Conservation (phyloP, 2,113 vertebrate genomes). For the Cephalopterus ornatus region DNA sequence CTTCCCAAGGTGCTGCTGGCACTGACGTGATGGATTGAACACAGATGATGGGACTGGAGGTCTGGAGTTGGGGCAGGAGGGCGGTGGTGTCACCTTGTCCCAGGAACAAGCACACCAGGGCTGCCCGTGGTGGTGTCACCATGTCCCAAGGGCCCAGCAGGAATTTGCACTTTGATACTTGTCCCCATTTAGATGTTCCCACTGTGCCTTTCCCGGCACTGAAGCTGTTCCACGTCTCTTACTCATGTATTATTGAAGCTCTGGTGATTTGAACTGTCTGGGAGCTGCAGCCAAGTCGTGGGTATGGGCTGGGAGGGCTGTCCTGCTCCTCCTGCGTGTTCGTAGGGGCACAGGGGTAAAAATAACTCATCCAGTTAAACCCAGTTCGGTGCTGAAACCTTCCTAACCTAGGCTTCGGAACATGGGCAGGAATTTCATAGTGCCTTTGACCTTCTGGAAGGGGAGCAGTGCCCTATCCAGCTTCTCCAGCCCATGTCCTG, state of each 20-base stretch:
- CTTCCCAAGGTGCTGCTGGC: not conserved
- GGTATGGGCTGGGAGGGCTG: not conserved
- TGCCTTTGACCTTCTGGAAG: not conserved
- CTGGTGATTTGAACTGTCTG: not conserved
- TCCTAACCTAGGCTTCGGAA: accelerated
- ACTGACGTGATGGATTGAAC: accelerated
- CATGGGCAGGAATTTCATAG: accelerated
- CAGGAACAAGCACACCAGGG: not conserved
- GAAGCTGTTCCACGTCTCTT: accelerated
- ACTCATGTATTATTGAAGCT: not conserved
- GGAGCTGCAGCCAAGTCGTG: accelerated
- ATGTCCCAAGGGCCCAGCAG: accelerated
- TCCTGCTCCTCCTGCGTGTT: not conserved
- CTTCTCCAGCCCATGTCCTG: not conserved
- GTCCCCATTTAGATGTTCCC: not conserved
- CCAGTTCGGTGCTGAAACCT: not conserved
- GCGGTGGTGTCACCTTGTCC: not conserved
- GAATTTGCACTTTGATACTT: not conserved
- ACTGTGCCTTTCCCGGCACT: accelerated
- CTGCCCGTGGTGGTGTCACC: not conserved
- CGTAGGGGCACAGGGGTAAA: not conserved
- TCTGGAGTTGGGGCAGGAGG: not conserved
- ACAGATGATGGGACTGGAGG: not conserved
- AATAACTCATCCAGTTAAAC: not conserved
- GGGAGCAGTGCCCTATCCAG: not conserved